These are phyloP conservation scores for Aelia acuminata DNA, from an alignment of 2,888 invertebrate genomes.

Conservation along the genomic window DNA sequence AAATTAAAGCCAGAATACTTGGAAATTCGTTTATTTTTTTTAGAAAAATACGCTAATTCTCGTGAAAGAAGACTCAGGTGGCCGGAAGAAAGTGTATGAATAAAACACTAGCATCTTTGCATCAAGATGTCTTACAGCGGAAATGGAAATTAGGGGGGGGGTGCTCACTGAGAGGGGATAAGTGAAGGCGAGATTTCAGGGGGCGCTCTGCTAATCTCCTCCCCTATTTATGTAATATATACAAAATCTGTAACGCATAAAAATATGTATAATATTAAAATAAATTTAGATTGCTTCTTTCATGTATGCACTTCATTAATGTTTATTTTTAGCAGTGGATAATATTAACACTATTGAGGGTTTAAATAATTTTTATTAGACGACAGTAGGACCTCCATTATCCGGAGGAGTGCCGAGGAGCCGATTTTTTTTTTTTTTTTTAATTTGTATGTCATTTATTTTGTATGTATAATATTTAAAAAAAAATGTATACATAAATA, in stretches of 20 bases:
- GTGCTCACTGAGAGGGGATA: not conserved
- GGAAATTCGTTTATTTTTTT: not conserved
- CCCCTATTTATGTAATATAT: not conserved
- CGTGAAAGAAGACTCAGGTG: not conserved
- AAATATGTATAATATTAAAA: no score
- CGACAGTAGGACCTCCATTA: no score
- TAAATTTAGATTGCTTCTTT: not conserved
- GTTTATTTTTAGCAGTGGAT: no score
- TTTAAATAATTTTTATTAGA: no score
- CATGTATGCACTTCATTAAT: not conserved
- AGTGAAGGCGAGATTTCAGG: not conserved
- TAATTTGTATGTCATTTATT: no score
- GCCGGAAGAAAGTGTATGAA: not conserved
- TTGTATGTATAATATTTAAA: no score
- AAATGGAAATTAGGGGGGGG: no score
- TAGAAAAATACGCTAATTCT: slow-evolving; percentile 14
- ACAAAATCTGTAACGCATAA: not conserved
- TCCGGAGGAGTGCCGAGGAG: no score
- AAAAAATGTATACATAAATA: no score
- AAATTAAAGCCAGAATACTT: not conserved
- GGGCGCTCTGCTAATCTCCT: not conserved
- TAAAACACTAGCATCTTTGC: not conserved
- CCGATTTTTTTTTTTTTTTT: no score
- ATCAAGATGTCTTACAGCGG: not conserved
- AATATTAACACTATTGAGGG: no score